phyloP scores from a whole-genome alignment of 2,888 invertebrate genomes.

The Leptothorax acervorum region DNA sequence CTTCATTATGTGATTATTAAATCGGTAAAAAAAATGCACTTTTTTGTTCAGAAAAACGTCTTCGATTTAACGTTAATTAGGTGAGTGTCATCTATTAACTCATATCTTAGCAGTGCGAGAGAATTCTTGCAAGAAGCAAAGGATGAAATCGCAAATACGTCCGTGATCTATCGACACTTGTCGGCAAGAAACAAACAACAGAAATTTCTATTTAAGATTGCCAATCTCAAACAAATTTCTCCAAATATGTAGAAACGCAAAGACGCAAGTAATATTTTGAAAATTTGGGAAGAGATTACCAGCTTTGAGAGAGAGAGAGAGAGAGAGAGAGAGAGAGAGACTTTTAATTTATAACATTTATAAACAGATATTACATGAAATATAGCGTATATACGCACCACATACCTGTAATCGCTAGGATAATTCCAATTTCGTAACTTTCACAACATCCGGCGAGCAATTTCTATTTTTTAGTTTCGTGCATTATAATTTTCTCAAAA shows the following conservation, averaged over 20 bases:
- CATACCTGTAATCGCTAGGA: not conserved
- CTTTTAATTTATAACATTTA: not conserved
- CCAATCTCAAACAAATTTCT: not conserved
- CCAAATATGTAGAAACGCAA: not conserved
- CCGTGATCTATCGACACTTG: not conserved
- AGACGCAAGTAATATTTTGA: not conserved
- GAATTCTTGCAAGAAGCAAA: not conserved
- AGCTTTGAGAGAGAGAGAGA: not conserved
- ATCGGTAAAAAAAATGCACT: slow-evolving; percentile 61
- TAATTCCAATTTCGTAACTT: slow-evolving; percentile 4
- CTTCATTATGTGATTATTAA: slow-evolving; percentile 7
- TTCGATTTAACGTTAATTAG: not conserved
- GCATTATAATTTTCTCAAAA: not conserved
- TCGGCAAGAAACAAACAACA: not conserved
- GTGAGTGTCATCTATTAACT: not conserved
- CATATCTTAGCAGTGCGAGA: not conserved
- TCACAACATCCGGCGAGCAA: not conserved
- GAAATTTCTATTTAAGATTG: not conserved
- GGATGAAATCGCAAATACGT: not conserved
- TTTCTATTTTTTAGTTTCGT: not conserved
- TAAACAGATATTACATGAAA: not conserved
- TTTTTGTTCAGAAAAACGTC: slow-evolving; percentile 57
- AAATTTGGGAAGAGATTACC: not conserved
- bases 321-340: not conserved
- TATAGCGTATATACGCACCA: not conserved